Percentiles rank a stretch among this genome's conserved stretches.
These are phyloP conservation scores for Chinchilla lanigera DNA, from an alignment of 2,113 vertebrate species.

Conservation along the genomic window DNA sequence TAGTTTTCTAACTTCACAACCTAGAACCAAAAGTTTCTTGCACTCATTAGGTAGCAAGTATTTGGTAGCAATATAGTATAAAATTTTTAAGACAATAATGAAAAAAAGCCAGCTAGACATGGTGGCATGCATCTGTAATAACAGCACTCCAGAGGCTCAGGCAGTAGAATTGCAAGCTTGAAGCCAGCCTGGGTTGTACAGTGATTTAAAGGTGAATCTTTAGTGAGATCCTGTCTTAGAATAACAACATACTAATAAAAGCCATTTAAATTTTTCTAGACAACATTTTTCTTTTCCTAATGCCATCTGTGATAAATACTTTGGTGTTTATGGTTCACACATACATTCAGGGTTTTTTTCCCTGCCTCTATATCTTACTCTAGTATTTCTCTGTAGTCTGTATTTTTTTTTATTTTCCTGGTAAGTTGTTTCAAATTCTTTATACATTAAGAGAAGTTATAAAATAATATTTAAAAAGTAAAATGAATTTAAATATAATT, in stretches of 20 bases:
- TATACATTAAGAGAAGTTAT: neutral
- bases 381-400: neutral
- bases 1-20: neutral
- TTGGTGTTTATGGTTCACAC: neutral
- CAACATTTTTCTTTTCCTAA: neutral
- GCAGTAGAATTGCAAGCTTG: neutral
- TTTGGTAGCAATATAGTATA: neutral
- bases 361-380: neutral
- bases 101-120: neutral
- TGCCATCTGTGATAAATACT: neutral
- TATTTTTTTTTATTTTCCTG: neutral
- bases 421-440: neutral
- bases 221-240: neutral
- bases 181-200: neutral
- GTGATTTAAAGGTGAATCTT: neutral
- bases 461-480: slow-evolving; percentile 31
- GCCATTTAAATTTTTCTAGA: neutral
- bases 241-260: neutral
- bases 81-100: neutral
- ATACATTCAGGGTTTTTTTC: neutral
- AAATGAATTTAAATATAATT: slow-evolving; percentile 15
- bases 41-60: neutral
- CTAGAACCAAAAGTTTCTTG: neutral
- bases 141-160: neutral
- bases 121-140: neutral